These are phyloP conservation scores for Steinernema carpocapsae DNA, from an alignment of 2,888 invertebrate species.

Conservation along the genomic window DNA sequence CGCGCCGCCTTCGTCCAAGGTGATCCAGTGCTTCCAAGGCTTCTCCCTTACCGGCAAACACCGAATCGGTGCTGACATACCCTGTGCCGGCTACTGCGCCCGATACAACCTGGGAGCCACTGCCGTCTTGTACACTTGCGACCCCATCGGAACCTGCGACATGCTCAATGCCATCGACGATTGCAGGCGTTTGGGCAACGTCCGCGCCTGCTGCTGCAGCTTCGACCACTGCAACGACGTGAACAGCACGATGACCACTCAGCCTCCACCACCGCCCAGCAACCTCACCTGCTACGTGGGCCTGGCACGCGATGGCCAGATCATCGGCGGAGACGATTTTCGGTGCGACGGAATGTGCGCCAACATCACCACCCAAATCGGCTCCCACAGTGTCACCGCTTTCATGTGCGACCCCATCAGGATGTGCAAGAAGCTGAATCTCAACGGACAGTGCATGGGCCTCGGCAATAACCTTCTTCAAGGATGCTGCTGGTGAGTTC, in stretches of 20 bases:
- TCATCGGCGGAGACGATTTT: constrained; percentile 11
- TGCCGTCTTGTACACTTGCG: constrained; percentile 34
- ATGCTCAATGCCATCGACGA: constrained; percentile 23
- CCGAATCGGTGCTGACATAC: constrained; percentile 18
- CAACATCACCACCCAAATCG: constrained; percentile 21
- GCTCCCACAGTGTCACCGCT: not conserved
- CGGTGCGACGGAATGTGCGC: constrained; percentile 38
- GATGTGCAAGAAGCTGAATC: not conserved
- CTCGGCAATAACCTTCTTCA: not conserved
- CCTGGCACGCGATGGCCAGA: not conserved
- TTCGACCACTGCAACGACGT: constrained; percentile 30
- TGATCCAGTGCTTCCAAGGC: constrained; percentile 36
- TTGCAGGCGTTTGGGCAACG: not conserved
- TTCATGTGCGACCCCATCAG: constrained; percentile 35
- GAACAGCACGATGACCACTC: not conserved
- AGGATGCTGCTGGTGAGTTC: constrained; percentile 14
- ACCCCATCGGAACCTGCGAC: constrained; percentile 34
- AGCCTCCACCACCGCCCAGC: not conserved
- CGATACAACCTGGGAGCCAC: not conserved
- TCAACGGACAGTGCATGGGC: not conserved
- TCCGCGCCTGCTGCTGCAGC: constrained; percentile 32
- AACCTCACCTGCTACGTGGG: constrained; percentile 37
- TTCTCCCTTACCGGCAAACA: constrained; percentile 18
- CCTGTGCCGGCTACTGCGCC: constrained; percentile 35
- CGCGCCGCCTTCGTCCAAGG: not conserved